phyloP scores from a whole-genome alignment of 2,113 vertebrate genomes.

The Tragulus kanchil region DNA sequence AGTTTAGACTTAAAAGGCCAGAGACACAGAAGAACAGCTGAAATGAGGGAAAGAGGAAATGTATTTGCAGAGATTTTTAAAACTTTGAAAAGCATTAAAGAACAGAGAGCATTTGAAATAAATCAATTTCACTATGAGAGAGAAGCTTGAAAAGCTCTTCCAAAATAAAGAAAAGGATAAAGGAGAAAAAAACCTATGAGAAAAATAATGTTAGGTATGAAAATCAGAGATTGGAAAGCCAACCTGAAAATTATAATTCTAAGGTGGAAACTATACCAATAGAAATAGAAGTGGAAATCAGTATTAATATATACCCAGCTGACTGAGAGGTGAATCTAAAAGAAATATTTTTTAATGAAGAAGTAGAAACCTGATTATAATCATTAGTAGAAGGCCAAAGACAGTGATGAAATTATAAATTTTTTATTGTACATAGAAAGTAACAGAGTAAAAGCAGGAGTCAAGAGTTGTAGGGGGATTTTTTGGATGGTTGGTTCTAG shows the following conservation, averaged over 20 bases:
- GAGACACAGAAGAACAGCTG: not conserved
- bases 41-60: not conserved
- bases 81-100: not conserved
- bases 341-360: not conserved
- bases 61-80: not conserved
- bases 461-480: not conserved
- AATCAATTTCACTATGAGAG: not conserved
- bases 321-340: not conserved
- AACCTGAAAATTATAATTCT: not conserved
- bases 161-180: conserved; percentile 8
- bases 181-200: not conserved
- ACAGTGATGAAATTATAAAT: conserved; percentile 10
- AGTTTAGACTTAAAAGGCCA: not conserved
- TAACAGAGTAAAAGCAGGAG: not conserved
- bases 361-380: conserved; percentile 10
- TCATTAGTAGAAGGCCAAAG: not conserved
- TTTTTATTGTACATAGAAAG: not conserved
- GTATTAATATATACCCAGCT: not conserved
- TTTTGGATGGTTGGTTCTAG: too few relatives aligned
- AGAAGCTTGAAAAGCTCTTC: not conserved
- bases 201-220: conserved; percentile 35
- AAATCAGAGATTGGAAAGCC: not conserved
- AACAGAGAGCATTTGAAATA: conserved; percentile 24
- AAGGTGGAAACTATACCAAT: not conserved
- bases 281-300: conserved; percentile 19